Conservation (phyloP, 2,113 vertebrate genomes). For the Climacteris rufus region DNA sequence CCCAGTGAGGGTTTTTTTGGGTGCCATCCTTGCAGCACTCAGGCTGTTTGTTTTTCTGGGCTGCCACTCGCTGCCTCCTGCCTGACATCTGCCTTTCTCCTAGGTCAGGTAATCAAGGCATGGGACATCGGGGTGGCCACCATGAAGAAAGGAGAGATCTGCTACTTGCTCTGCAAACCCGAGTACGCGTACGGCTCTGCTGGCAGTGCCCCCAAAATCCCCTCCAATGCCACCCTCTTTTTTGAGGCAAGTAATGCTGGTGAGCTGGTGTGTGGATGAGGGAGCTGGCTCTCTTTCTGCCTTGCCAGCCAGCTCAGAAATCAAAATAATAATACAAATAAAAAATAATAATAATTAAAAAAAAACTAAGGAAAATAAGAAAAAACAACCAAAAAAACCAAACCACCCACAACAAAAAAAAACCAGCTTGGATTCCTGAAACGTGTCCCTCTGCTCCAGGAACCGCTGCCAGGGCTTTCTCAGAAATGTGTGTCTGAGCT, state of each 20-base stretch:
- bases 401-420: neutral
- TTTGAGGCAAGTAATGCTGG: conserved; percentile 80
- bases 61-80: neutral
- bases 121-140: conserved; percentile 91
- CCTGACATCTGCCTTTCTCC: conserved; percentile 12
- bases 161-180: conserved; percentile 85
- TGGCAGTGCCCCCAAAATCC: conserved; percentile 89
- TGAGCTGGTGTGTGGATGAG: neutral
- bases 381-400: neutral
- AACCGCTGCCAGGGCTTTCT: conserved; percentile 66
- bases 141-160: conserved; percentile 92
- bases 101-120: conserved; percentile 93
- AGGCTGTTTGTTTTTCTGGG: neutral
- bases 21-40: neutral
- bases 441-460: conserved; percentile 58
- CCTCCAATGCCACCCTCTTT: conserved; percentile 85
- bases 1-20: neutral
- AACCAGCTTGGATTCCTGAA: conserved; percentile 60
- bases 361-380: neutral
- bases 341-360: neutral
- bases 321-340: neutral
- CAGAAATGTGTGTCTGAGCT: conserved; percentile 66
- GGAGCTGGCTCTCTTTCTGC: neutral
- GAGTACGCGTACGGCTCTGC: conserved; percentile 88
- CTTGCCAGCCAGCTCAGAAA: neutral